Evolutionary conservation across 2,797 vertebrate genomes (phyloP).

Genomic region (Muscicapa striata): DNA sequence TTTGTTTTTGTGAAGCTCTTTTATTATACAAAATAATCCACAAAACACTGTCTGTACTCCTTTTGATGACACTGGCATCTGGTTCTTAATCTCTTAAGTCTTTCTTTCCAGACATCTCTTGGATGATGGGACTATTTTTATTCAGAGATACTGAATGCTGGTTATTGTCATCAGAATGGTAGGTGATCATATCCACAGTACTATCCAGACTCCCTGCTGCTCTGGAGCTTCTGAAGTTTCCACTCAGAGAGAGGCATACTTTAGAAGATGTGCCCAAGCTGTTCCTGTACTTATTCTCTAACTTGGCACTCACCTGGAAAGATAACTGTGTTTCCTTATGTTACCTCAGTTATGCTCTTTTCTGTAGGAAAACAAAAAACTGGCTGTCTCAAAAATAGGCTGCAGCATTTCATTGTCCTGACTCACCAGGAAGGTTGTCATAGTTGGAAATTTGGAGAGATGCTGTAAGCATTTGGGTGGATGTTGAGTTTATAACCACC

Average conservation of each 20-base stretch:
- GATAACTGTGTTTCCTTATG: neutral
- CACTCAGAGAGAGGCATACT: neutral
- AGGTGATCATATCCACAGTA: conserved; percentile 6
- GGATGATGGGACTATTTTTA: neutral
- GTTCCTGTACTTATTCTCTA: neutral
- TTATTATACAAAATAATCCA: neutral
- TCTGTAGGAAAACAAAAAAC: neutral
- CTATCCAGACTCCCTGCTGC: neutral
- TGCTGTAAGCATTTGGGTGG: neutral
- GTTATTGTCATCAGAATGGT: neutral
- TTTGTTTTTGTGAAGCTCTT: neutral
- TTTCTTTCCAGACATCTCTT: conserved; percentile 24
- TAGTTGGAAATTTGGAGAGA: neutral
- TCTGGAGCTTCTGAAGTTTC: conserved; percentile 15
- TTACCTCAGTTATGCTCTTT: neutral
- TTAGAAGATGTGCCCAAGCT: neutral
- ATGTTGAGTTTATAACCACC: neutral
- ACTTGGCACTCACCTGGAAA: conserved; percentile 1
- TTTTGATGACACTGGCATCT: conserved; percentile 43
- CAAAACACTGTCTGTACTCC: neutral
- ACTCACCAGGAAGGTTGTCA: neutral
- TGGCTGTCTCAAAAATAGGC: neutral
- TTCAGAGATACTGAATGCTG: neutral
- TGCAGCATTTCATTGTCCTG: neutral
- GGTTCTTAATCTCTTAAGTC: conserved; percentile 23